These are phyloP conservation scores for Gortyna flavago DNA, from an alignment of 2,888 invertebrate genomes.

Conservation along the genomic window DNA sequence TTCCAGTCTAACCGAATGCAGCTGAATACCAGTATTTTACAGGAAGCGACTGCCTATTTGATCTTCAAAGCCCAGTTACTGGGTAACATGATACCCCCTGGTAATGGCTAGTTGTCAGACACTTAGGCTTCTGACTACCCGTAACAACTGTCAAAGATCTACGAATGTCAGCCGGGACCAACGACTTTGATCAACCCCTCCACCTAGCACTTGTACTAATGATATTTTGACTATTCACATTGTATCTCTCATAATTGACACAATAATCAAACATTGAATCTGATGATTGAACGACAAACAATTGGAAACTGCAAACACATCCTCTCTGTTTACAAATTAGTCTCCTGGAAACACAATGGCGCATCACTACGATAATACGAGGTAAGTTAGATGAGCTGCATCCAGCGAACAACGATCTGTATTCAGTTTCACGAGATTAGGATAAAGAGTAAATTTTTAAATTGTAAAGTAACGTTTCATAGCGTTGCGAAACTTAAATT, in stretches of 20 bases:
- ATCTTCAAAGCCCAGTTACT: too few relatives aligned
- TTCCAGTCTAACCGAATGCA: too few relatives aligned
- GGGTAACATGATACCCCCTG: too few relatives aligned
- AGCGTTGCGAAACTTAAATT: neutral
- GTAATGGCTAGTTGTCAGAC: too few relatives aligned
- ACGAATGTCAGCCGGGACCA: too few relatives aligned
- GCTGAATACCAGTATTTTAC: too few relatives aligned
- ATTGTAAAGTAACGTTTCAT: neutral
- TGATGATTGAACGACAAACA: conserved; percentile 47
- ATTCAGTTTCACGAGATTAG: conserved; percentile 18
- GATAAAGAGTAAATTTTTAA: conserved; percentile 10
- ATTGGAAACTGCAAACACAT: conserved; percentile 40
- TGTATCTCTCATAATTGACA: neutral
- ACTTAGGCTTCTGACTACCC: too few relatives aligned
- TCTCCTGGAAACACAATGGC: conserved; percentile 19
- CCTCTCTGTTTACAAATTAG: conserved; percentile 41
- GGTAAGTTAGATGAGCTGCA: conserved; percentile 28
- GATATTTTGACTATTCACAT: neutral
- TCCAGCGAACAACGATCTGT: conserved; percentile 6
- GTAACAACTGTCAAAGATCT: too few relatives aligned
- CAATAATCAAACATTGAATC: conserved; percentile 35
- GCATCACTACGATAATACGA: conserved; percentile 12
- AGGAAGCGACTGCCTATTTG: too few relatives aligned
- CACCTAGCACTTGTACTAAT: too few relatives aligned
- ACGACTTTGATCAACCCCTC: too few relatives aligned